A percentile compares a stretch with the other conserved stretches of the same genome.
Conservation (phyloP, 1,140 invertebrate genomes). For the Drosophila subpulchrella region DNA sequence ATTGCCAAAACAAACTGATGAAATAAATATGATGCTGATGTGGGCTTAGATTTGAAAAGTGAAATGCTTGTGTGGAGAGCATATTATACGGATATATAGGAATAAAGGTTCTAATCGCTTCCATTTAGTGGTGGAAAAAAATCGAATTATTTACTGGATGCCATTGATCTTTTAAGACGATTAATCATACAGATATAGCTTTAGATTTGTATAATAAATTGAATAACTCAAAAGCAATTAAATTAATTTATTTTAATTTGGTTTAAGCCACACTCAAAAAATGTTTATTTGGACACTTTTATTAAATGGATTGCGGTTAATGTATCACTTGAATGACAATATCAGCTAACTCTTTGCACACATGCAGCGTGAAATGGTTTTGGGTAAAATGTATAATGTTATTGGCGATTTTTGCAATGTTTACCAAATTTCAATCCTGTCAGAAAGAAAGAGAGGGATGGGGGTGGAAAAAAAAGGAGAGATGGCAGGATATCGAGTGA, state of each 20-base stretch:
- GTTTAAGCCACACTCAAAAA: neutral
- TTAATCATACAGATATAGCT: too few relatives aligned
- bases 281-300: neutral
- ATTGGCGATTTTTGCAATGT: conserved; percentile 72
- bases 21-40: conserved; percentile 26
- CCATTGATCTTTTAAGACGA: neutral
- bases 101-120: neutral
- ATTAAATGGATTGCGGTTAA: conserved; percentile 17
- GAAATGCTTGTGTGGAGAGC: neutral
- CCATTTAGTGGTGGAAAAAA: too few relatives aligned
- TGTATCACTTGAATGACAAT: conserved; percentile 1
- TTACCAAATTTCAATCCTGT: conserved; percentile 63
- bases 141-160: neutral
- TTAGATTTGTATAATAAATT: too few relatives aligned
- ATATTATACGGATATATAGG: neutral
- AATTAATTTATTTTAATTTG: neutral
- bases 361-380: conserved; percentile 19
- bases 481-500: conserved; percentile 39
- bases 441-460: conserved; percentile 11
- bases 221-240: too few relatives aligned
- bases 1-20: conserved; percentile 8
- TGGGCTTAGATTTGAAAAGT: conserved; percentile 5
- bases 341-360: neutral
- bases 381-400: conserved; percentile 37
- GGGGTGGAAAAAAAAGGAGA: neutral